Conservation (phyloP, 1,140 invertebrate genomes). For the Notospermus geniculatus region DNA sequence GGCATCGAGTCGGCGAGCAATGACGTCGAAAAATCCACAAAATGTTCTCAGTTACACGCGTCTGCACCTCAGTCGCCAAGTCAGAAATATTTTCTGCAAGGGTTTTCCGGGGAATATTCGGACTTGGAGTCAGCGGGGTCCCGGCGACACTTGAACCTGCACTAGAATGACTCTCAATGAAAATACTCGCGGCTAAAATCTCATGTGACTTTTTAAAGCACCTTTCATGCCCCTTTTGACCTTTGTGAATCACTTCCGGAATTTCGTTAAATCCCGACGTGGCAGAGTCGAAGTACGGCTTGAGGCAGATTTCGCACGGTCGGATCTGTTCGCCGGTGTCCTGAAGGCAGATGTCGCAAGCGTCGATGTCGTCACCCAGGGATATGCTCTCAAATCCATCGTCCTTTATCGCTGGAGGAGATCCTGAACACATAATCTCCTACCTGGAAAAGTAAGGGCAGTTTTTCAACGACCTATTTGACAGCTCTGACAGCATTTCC, state of each 20-base stretch:
- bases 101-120: no score
- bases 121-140: no score
- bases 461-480: not conserved
- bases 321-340: slow-evolving; percentile 1
- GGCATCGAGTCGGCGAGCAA: no score
- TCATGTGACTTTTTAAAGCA: slow-evolving; percentile 3
- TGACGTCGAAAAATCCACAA: no score
- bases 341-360: not conserved
- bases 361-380: not conserved
- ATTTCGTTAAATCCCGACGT: not conserved
- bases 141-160: no score
- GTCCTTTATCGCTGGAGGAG: not conserved
- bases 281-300: not conserved
- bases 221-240: not conserved
- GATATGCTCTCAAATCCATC: slow-evolving; percentile 4
- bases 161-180: no score
- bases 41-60: no score
- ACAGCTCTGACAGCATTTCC: no score
- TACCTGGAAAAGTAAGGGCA: not conserved
- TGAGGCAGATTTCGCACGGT: slow-evolving; percentile 4
- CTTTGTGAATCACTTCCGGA: not conserved
- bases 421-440: not conserved
- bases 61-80: no score
- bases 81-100: no score
- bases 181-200: slow-evolving; percentile 1